phyloP scores from a whole-genome alignment of 2,797 vertebrate species.

The Gouania willdenowi region DNA sequence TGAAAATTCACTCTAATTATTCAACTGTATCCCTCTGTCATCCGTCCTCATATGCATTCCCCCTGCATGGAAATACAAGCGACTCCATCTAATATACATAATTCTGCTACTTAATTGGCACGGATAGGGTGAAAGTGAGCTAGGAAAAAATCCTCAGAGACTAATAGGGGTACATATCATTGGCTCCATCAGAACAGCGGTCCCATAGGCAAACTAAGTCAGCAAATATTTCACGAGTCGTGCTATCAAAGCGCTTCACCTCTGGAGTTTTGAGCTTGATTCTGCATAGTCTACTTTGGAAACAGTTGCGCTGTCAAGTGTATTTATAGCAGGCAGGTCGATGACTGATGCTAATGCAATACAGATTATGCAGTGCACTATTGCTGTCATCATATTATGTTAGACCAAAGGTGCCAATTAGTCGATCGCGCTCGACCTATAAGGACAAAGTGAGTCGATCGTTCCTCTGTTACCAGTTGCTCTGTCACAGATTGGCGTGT shows the following conservation, averaged over 20 bases:
- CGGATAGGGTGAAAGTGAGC: constrained; percentile 85
- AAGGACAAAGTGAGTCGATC: too few relatives aligned
- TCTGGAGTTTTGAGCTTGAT: constrained; percentile 74
- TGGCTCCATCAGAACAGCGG: constrained; percentile 90
- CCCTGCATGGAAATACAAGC: constrained; percentile 83
- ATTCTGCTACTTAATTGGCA: constrained; percentile 96
- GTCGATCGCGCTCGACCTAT: too few relatives aligned
- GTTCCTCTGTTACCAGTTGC: too few relatives aligned
- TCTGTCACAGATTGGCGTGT: too few relatives aligned
- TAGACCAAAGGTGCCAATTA: too few relatives aligned
- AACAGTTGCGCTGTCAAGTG: constrained; percentile 72
- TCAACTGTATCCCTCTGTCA: constrained; percentile 87
- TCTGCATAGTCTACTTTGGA: constrained; percentile 63
- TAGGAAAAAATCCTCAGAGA: constrained; percentile 87
- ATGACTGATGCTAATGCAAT: constrained; percentile 82
- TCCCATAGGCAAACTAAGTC: constrained; percentile 88
- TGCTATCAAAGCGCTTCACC: constrained; percentile 78
- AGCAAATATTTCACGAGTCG: constrained; percentile 88
- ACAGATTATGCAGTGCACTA: constrained; percentile 77
- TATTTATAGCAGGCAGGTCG: constrained; percentile 78
- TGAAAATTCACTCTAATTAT: constrained; percentile 93
- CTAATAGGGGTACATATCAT: constrained; percentile 90
- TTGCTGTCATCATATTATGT: constrained; percentile 76
- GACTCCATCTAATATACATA: constrained; percentile 93
- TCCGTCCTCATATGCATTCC: constrained; percentile 80